These are phyloP conservation scores for Melolontha melolontha DNA, from an alignment of 2,888 invertebrate species.

Conservation along the genomic window DNA sequence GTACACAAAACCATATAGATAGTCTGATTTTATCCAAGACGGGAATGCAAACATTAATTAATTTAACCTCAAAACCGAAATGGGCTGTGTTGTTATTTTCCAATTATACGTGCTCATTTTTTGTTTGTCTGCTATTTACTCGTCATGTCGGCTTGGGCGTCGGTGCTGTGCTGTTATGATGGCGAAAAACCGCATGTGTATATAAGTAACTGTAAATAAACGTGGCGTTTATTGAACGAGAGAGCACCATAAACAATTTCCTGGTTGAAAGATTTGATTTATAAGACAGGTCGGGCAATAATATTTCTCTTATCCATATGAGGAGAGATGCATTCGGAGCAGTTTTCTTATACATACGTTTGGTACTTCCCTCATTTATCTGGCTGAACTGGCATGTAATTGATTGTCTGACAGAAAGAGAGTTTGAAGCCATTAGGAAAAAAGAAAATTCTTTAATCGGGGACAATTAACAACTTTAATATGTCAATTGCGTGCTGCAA, in stretches of 20 bases:
- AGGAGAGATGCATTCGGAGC: constrained; percentile 16
- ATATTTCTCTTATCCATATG: constrained; percentile 38
- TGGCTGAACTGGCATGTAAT: constrained; percentile 3
- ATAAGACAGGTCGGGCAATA: constrained; percentile 44
- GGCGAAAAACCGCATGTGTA: constrained; percentile 38
- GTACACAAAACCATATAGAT: constrained; percentile 12
- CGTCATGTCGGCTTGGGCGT: constrained; percentile 9
- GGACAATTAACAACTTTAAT: background rate
- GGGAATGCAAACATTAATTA: constrained; percentile 22
- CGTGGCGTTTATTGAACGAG: constrained; percentile 40
- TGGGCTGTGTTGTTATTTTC: constrained; percentile 17
- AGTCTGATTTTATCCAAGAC: constrained; percentile 15
- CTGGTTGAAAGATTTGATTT: constrained; percentile 49
- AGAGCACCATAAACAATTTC: constrained; percentile 44
- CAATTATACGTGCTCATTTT: background rate
- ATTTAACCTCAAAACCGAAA: constrained; percentile 26
- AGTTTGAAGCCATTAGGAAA: too few relatives aligned
- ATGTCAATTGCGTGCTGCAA: too few relatives aligned
- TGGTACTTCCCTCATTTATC: background rate
- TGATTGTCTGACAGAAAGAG: constrained; percentile 7
- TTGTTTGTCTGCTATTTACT: constrained; percentile 18
- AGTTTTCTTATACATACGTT: constrained; percentile 22
- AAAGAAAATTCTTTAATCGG: background rate
- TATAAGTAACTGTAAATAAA: constrained; percentile 39
- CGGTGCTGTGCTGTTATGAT: constrained; percentile 15